phyloP scores from a whole-genome alignment of 2,113 vertebrate species.

The Neogobius melanostomus region DNA sequence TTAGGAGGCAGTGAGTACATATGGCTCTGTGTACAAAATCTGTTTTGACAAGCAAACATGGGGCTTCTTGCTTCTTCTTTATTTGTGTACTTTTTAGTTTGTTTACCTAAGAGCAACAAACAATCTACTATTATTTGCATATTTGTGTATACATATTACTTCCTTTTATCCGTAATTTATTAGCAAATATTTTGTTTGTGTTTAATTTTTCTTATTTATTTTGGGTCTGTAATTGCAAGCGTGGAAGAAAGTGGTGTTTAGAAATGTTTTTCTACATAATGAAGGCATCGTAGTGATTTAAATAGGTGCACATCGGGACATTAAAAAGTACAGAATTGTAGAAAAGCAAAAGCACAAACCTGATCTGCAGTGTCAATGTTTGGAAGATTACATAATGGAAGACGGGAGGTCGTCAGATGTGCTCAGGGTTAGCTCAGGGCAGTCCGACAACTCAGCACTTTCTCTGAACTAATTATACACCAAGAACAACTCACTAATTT shows the following conservation, averaged over 20 bases:
- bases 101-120: too few species aligned
- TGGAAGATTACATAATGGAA: slow-evolving; percentile 51
- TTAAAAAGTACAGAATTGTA: not conserved
- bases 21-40: slow-evolving; percentile 18
- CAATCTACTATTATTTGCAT: not conserved
- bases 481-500: slow-evolving; percentile 2
- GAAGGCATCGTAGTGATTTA: too few species aligned
- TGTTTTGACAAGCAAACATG: slow-evolving; percentile 11
- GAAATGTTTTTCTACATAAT: too few species aligned
- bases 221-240: too few species aligned
- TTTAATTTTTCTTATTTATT: too few species aligned
- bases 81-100: not conserved
- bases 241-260: too few species aligned
- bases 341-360: slow-evolving; percentile 1
- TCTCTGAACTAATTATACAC: slow-evolving; percentile 34
- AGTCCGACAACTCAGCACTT: slow-evolving; percentile 51
- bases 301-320: not conserved
- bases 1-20: slow-evolving; percentile 79
- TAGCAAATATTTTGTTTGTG: too few species aligned
- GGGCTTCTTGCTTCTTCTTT: not conserved
- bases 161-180: too few species aligned
- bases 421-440: slow-evolving; percentile 22
- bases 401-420: slow-evolving; percentile 20
- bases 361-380: slow-evolving; percentile 47
- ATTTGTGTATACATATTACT: too few species aligned